phyloP scores from a whole-genome alignment of 2,888 invertebrate genomes.

The Sepioteuthis lessoniana region DNA sequence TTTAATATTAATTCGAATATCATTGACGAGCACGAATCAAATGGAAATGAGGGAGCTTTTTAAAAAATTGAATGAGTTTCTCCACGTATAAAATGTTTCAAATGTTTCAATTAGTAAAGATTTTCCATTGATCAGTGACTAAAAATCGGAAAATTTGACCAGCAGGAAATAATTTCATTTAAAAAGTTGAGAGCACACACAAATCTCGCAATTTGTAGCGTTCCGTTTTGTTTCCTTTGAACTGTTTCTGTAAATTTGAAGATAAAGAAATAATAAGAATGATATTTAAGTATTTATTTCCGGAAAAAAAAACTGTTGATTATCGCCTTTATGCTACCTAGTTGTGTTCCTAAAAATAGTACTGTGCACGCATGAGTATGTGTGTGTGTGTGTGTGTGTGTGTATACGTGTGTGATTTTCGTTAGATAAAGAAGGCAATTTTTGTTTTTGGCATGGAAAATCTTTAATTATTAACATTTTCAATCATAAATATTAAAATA shows the following conservation, averaged over 20 bases:
- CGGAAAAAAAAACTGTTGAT: too few species aligned
- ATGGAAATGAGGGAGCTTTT: too few species aligned
- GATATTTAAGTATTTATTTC: neutral
- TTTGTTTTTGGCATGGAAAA: too few species aligned
- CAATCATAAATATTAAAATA: too few species aligned
- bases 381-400: too few species aligned
- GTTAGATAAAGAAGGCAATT: too few species aligned
- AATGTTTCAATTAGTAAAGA: neutral
- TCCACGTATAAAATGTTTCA: accelerated
- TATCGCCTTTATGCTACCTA: too few species aligned
- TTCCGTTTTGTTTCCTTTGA: neutral
- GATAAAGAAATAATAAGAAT: neutral
- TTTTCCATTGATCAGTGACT: neutral
- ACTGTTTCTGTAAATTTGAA: neutral
- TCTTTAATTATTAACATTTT: too few species aligned
- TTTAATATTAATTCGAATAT: too few species aligned
- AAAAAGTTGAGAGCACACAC: neutral
- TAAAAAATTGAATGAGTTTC: neutral
- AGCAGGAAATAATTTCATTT: neutral
- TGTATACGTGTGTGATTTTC: too few species aligned
- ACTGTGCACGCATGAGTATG: neutral
- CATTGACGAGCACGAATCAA: too few species aligned
- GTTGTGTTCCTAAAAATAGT: neutral
- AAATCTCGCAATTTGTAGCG: neutral
- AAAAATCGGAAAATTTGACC: neutral